Base-by-base conservation (phyloP, 2,888 invertebrate genomes). In the Alentia gelatinosa region DNA sequence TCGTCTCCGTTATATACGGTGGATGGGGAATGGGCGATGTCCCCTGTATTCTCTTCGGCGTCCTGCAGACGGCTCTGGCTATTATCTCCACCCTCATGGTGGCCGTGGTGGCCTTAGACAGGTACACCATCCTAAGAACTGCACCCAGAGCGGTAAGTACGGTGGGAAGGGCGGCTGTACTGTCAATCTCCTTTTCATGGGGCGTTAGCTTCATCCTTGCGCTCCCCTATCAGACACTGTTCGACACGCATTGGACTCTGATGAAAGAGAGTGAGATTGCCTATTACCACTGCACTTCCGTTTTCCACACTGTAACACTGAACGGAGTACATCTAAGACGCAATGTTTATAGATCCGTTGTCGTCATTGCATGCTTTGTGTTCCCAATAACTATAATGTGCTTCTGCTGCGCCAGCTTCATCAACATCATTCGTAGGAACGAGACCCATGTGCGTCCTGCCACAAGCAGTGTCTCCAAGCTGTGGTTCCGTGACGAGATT, bases 51-150 rank as follows among this genome's bases (percentile, higher is more conserved):
- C n/a, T 89, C 7, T 19, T 12, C 1, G 89, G 89, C 15, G 26
- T 63, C 15, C 15, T 89, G 23, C 56, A 89, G 23, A 39, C 56
- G 3, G 35, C 63, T 12, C 37, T 89, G 23, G 39, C 56, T 7
- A 89, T 89, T 15, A 35, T 63, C 4, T 89, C 89, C 19, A 89
- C 89, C 7, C 42, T 63, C 0, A 89, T 89, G 50, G 56, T 89
- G 33, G 33, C 89, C 0, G 56, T 56, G 23, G 63, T 89, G 39
- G 63, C 89, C 23, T 1, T 89, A 30, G 63, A 89, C 50, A 12
- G 89, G 15, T 89, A 56, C 63, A 12, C 15, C 23, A 63, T 89
- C 19, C 33, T 89, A 7, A 63, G 56, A 9, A 0, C 33, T 1
- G 89, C 35, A 15, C 89, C 89, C 35, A 33, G 63, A n/a, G 63